Evolutionary conservation across 2,888 invertebrate species (phyloP).

Genomic region (Coecobrya sp.): DNA sequence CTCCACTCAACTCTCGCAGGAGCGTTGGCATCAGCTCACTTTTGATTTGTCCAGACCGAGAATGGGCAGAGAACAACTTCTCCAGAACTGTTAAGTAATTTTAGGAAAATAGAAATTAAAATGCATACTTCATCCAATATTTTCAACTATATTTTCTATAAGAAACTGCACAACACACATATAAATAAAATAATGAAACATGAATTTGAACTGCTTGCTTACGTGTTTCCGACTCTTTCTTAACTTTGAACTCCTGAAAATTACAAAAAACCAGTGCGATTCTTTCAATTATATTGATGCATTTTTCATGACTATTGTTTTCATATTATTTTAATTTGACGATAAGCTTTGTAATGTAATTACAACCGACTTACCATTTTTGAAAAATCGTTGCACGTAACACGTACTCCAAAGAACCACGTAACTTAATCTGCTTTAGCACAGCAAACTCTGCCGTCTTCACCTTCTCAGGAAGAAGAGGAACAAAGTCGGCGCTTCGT

Average conservation of each 20-base stretch:
- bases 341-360: not conserved
- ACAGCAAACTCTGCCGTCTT: constrained; percentile 47
- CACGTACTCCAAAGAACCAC: not conserved
- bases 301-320: too few relatives aligned
- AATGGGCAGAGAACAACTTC: constrained; percentile 80
- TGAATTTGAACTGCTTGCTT: constrained; percentile 48
- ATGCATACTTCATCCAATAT: too few relatives aligned
- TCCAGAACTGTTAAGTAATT: constrained; percentile 74
- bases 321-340: too few relatives aligned
- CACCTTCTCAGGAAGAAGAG: constrained; percentile 62
- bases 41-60: constrained; percentile 76
- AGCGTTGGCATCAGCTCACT: constrained; percentile 80
- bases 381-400: not conserved
- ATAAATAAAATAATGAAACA: not conserved
- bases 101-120: constrained; percentile 14
- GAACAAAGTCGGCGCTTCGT: constrained; percentile 60
- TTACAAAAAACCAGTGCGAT: not conserved
- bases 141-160: too few relatives aligned
- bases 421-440: not conserved
- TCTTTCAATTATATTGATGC: too few relatives aligned
- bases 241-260: constrained; percentile 82
- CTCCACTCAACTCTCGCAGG: constrained; percentile 71
- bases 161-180: too few relatives aligned
- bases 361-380: constrained; percentile 40
- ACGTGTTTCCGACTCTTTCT: constrained; percentile 81